Conservation (phyloP, 2,113 vertebrate genomes). For the Spea multiplicata region DNA sequence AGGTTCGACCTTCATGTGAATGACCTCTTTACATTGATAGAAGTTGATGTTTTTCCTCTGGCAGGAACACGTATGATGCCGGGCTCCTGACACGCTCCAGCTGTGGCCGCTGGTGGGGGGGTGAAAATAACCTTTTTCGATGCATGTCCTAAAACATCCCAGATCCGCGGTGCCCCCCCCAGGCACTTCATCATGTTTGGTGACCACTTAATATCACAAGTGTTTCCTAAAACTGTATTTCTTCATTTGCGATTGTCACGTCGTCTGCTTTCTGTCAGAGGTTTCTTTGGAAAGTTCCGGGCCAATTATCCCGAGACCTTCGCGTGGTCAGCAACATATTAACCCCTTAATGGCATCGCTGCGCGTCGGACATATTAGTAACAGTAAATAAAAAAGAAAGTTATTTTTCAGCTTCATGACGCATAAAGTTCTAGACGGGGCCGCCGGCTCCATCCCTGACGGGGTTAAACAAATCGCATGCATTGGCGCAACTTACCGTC, state of each 20-base stretch:
- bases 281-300: background rate
- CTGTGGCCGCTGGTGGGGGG: background rate
- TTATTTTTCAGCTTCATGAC: too few species aligned
- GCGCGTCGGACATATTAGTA: too few species aligned
- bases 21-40: background rate
- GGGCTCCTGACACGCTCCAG: background rate
- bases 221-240: background rate
- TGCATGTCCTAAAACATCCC: background rate
- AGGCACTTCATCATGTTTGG: background rate
- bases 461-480: too few species aligned
- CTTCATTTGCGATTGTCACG: background rate
- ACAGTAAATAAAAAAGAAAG: too few species aligned
- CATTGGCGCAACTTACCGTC: too few species aligned
- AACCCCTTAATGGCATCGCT: background rate
- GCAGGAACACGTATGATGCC: background rate
- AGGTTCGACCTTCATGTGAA: background rate
- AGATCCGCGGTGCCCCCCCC: background rate
- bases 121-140: too few species aligned
- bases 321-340: background rate
- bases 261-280: background rate
- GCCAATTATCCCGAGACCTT: background rate
- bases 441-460: too few species aligned
- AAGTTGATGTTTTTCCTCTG: background rate
- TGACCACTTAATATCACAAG: background rate
- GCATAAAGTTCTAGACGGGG: too few species aligned